A percentile compares a stretch with the other conserved stretches of the same genome.
phyloP scores from a whole-genome alignment of 2,797 vertebrate genomes.

The Triplophysa yarkandensis region DNA sequence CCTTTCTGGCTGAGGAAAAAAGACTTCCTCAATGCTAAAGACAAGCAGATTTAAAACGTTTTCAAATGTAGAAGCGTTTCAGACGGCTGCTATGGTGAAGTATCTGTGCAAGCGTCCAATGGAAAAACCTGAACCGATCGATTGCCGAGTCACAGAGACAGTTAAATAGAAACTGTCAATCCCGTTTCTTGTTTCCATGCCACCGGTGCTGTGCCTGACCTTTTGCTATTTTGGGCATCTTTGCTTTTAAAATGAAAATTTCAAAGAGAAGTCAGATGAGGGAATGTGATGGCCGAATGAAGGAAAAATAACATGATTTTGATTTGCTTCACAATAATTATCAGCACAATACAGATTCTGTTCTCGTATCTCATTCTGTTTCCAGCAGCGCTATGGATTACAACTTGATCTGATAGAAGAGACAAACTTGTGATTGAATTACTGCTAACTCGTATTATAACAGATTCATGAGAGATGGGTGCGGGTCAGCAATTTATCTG shows the following conservation, averaged over 20 bases:
- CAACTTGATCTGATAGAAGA: constrained; percentile 1
- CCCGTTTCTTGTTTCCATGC: constrained; percentile 30
- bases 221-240: constrained; percentile 5
- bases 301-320: too few species aligned
- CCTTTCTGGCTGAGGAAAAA: constrained; percentile 13
- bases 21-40: not conserved
- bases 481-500: constrained; percentile 19
- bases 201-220: not conserved
- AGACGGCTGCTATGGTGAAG: constrained; percentile 39
- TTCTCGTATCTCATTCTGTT: not conserved
- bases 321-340: not conserved
- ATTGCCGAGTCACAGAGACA: constrained; percentile 18
- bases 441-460: constrained; percentile 22
- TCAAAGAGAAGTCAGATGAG: not conserved
- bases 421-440: constrained; percentile 7
- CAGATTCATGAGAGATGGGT: not conserved
- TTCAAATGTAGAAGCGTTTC: constrained; percentile 24
- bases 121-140: constrained; percentile 29
- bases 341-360: not conserved
- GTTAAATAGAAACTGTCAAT: constrained; percentile 35
- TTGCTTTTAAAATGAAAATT: not conserved
- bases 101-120: constrained; percentile 10
- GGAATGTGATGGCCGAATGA: too few species aligned
- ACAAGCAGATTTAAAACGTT: constrained; percentile 20
- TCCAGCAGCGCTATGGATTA: not conserved